A percentile compares a stretch with the other conserved stretches of the same genome.
Evolutionary conservation across 2,888 invertebrate genomes (phyloP).

Genomic region (Drosophila emarginata): DNA sequence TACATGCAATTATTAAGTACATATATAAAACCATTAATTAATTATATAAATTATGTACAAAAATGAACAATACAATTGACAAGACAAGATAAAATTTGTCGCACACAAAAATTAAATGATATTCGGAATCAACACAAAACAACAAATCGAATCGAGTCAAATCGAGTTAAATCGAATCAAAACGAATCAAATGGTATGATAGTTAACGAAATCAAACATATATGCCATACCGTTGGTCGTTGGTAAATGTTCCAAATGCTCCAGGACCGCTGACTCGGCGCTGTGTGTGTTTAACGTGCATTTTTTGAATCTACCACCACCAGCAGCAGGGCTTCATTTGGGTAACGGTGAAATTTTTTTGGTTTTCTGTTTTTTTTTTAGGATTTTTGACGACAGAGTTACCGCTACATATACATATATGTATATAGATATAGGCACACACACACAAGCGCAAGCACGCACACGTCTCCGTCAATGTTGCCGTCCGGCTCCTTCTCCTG

Average conservation of each 20-base stretch:
- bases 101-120: not conserved
- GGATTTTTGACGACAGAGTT: not conserved
- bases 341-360: not conserved
- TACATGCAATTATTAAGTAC: not conserved
- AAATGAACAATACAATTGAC: not conserved
- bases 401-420: not conserved
- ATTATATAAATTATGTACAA: conserved; percentile 5
- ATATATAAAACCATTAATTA: not conserved
- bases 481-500: not conserved
- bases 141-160: not conserved
- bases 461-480: not conserved
- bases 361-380: conserved; percentile 9
- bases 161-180: conserved; percentile 6
- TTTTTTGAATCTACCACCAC: conserved; percentile 60
- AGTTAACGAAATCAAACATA: conserved; percentile 7
- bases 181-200: conserved; percentile 22
- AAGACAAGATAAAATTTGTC: not conserved
- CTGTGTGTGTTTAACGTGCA: conserved; percentile 82
- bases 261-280: conserved; percentile 83
- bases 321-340: conserved; percentile 34
- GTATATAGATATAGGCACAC: no score
- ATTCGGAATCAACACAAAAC: not conserved
- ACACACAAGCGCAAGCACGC: not conserved
- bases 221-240: conserved; percentile 79
- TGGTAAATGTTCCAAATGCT: conserved; percentile 82